Base-by-base conservation (phyloP, 2,888 invertebrate genomes). In the Norana najaformis region DNA sequence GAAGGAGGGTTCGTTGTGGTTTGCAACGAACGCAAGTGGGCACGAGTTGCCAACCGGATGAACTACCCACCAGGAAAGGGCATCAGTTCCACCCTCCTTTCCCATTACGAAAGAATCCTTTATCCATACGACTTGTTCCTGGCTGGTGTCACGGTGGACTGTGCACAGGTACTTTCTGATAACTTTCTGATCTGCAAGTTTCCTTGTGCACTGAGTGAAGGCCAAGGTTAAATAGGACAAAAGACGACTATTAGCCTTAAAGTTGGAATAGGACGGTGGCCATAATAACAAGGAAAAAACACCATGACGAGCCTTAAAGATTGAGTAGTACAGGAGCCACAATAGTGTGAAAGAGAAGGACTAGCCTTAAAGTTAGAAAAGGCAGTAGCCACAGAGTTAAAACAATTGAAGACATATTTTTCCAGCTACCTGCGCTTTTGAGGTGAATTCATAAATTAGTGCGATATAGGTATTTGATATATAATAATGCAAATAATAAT, bases 91-190 rank as follows among this genome's bases (percentile, higher is more conserved):
- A 93, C 93, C 34, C 95, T 99, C 34, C 97, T 98, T 95, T 96
- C 96, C 91, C 98, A 99, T 95, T 99, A 99, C 94, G 98, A 98
- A 95, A 96, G 97, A 92, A 97, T 98, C 92, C 96, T 99, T 38
- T 97, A 97, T 95, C 99, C 99, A 0, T 99, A 97, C 94, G 98
- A 98, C 94, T 96, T 98, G 38, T 99, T 98, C 95, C 97, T 97
- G 94, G 97, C 96, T 93, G 98, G 95, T n/a, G 95, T 95, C 90
- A 94, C 93, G 16, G 91, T 93, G 39, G 93, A 89, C 34, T 34
- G 69, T 38, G 69, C 85, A 23, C 85, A 85, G 85, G 85, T 85
- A 85, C 1, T 23, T 85, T 16, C 34, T 30, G 1, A n/a, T 69
- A 30, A 69, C 30, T 69, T 53, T 69, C 69, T 69, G 30, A n/a